These are phyloP conservation scores for Nycticryphes semicollaris DNA, from an alignment of 2,113 vertebrate genomes.

Conservation along the genomic window DNA sequence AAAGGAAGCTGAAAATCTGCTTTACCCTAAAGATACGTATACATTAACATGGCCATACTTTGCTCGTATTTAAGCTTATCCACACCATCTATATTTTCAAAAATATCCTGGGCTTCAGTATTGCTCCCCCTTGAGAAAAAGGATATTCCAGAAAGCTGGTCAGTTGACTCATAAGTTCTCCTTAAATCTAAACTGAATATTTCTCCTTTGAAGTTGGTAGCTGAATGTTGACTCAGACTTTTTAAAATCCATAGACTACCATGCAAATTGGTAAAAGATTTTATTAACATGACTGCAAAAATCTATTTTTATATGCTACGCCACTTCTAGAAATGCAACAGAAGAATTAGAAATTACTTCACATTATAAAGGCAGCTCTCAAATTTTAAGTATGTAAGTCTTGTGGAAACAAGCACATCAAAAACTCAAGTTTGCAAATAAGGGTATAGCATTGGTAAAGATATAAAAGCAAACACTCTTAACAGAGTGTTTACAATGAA, in stretches of 20 bases:
- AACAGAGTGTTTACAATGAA: too few species aligned
- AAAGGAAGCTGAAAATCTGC: background rate
- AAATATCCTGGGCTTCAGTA: background rate
- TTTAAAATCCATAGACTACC: background rate
- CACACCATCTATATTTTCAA: background rate
- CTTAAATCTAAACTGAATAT: slow-evolving; percentile 1
- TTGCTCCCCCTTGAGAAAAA: background rate
- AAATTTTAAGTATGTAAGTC: background rate
- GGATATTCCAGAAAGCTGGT: slow-evolving; percentile 31
- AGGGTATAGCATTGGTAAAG: background rate
- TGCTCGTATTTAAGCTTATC: background rate
- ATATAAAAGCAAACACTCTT: background rate
- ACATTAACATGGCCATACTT: background rate
- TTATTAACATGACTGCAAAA: background rate
- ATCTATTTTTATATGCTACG: background rate
- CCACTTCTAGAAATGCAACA: background rate
- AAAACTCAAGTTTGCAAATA: background rate
- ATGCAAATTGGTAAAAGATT: background rate
- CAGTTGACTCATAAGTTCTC: slow-evolving; percentile 24
- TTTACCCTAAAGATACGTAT: background rate
- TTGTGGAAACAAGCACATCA: background rate
- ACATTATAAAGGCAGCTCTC: background rate
- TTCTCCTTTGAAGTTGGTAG: slow-evolving; percentile 1
- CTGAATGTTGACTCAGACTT: slow-evolving; percentile 28
- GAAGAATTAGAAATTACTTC: background rate